Conservation (phyloP, 2,797 vertebrate species). For the Geotria australis region DNA sequence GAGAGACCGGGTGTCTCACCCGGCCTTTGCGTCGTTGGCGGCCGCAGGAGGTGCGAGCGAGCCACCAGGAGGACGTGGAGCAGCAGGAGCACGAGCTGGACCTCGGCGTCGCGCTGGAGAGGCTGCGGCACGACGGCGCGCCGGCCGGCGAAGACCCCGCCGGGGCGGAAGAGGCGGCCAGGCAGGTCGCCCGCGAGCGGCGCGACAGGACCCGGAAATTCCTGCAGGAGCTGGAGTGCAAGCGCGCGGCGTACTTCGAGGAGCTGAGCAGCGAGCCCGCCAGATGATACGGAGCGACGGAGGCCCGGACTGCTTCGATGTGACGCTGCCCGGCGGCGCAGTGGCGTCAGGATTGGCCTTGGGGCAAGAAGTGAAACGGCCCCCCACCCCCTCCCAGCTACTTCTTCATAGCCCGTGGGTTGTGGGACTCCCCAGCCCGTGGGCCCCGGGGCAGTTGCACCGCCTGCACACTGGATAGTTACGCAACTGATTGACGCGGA, state of each 20-base stretch:
- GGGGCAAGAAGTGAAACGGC: too few species aligned
- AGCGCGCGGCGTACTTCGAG: slow-evolving; percentile 27
- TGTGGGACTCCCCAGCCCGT: too few species aligned
- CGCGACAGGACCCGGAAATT: slow-evolving; percentile 53
- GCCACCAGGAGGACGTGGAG: slow-evolving; percentile 33
- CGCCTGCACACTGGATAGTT: too few species aligned
- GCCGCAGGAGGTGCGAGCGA: slow-evolving; percentile 48
- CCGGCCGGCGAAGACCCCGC: slow-evolving; percentile 17
- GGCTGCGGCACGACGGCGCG: slow-evolving; percentile 28
- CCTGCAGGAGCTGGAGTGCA: slow-evolving; percentile 39
- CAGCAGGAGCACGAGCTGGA: slow-evolving; percentile 46
- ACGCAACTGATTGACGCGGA: too few species aligned
- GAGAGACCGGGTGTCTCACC: not conserved
- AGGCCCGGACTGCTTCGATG: slow-evolving; percentile 3
- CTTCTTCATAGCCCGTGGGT: too few species aligned
- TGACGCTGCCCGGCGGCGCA: slow-evolving; percentile 3
- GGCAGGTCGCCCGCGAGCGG: slow-evolving; percentile 20
- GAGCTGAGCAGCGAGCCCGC: slow-evolving; percentile 9
- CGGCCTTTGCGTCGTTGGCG: not conserved
- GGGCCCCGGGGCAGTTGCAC: too few species aligned
- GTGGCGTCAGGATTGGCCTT: slow-evolving; percentile 24
- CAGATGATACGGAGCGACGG: slow-evolving; percentile 1
- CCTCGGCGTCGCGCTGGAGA: slow-evolving; percentile 25
- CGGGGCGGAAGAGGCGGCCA: slow-evolving; percentile 23
- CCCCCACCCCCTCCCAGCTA: too few species aligned